These are phyloP conservation scores for Montipora capricornis DNA, from an alignment of 64 coral and sea anemone species.

Conservation along the genomic window DNA sequence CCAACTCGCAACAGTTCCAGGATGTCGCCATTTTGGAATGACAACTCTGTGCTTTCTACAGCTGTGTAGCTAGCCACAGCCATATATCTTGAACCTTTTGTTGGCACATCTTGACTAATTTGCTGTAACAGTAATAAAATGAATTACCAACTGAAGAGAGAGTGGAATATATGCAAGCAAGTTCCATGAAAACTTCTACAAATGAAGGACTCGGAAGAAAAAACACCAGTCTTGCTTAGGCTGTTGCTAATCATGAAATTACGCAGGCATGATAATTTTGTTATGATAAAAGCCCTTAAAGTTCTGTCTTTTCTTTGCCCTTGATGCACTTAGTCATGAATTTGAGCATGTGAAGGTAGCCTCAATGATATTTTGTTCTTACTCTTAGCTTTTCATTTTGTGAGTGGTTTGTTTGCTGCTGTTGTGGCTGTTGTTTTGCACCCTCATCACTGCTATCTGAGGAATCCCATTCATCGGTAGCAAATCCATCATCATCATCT, in stretches of 20 bases:
- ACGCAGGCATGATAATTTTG: too few species aligned
- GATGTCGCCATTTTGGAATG: constrained; percentile 73
- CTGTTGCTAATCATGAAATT: too few species aligned
- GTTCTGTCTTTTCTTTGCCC: background rate
- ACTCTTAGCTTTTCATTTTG: background rate
- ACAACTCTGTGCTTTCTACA: constrained; percentile 72
- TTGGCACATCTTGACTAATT: background rate
- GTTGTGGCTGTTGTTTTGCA: background rate
- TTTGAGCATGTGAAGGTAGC: background rate
- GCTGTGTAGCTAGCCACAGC: constrained; percentile 77
- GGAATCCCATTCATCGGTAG: constrained; percentile 54
- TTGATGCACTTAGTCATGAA: background rate
- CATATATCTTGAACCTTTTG: constrained; percentile 45
- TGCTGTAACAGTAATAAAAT: background rate
- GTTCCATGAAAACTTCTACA: too few species aligned
- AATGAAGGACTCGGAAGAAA: too few species aligned
- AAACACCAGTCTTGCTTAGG: too few species aligned
- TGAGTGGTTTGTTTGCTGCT: constrained; percentile 6
- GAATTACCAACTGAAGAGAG: background rate
- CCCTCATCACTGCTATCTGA: constrained; percentile 19
- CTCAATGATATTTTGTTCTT: background rate
- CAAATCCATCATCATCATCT: constrained; percentile 67
- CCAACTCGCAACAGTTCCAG: constrained; percentile 89
- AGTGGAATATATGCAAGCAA: background rate
- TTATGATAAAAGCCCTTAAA: too few species aligned